Conservation (phyloP, 2,888 invertebrate species). For the Nematopogon swammerdamellus region DNA sequence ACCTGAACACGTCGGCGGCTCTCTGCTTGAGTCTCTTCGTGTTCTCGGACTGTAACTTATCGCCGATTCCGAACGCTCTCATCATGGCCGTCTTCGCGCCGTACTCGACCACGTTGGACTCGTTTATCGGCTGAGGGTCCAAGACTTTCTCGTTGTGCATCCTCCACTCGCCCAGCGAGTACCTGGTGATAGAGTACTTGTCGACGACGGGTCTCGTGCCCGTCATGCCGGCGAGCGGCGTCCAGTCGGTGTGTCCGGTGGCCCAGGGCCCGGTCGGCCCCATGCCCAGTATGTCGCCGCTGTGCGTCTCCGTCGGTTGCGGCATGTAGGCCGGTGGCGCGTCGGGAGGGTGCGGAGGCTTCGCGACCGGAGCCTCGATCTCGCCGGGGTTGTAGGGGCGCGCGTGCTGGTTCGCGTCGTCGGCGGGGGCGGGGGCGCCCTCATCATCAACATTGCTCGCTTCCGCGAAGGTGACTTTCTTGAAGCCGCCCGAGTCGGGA, state of each 20-base stretch:
- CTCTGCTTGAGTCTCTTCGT: slow-evolving; percentile 63
- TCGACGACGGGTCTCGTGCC: slow-evolving; percentile 73
- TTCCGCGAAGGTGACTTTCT: slow-evolving; percentile 24
- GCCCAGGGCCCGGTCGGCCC: slow-evolving; percentile 67
- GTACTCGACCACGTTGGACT: slow-evolving; percentile 56
- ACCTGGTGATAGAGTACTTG: slow-evolving; percentile 71
- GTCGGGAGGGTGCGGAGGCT: slow-evolving; percentile 26
- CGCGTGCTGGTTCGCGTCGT: slow-evolving; percentile 16
- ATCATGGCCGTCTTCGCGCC: slow-evolving; percentile 63
- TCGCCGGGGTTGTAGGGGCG: slow-evolving; percentile 31
- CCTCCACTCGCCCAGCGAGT: slow-evolving; percentile 72
- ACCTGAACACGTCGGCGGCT: slow-evolving; percentile 65
- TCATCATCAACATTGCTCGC: slow-evolving; percentile 15
- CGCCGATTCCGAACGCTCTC: slow-evolving; percentile 61
- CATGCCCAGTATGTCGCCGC: slow-evolving; percentile 42
- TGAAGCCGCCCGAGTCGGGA: slow-evolving; percentile 34
- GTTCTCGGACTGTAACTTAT: slow-evolving; percentile 66
- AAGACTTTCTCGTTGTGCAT: slow-evolving; percentile 54
- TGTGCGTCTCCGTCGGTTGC: slow-evolving; percentile 37
- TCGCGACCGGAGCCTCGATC: slow-evolving; percentile 25
- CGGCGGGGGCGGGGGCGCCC: not conserved
- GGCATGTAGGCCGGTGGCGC: slow-evolving; percentile 41
- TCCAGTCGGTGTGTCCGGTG: slow-evolving; percentile 71
- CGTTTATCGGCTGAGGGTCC: slow-evolving; percentile 44
- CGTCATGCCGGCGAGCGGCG: slow-evolving; percentile 64